Evolutionary conservation across 2,888 invertebrate genomes (phyloP).

Genomic region (Scaptomyza cyrtandrae): DNA sequence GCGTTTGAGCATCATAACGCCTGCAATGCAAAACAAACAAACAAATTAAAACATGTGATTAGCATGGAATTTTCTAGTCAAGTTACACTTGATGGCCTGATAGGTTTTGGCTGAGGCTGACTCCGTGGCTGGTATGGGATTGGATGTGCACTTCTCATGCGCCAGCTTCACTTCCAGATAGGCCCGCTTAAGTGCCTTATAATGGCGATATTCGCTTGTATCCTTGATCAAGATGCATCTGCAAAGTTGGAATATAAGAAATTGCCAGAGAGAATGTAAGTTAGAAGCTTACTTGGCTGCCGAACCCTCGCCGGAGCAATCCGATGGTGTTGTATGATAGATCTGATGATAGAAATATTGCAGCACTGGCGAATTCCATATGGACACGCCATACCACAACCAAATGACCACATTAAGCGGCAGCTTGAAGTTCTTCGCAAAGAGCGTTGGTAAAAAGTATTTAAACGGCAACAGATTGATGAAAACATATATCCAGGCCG

Average conservation of each 20-base stretch:
- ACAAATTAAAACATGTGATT: background rate
- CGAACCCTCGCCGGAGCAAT: slow-evolving; percentile 84
- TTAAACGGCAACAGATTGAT: slow-evolving; percentile 84
- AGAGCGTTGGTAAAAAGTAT: slow-evolving; percentile 84
- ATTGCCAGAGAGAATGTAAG: background rate
- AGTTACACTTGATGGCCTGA: slow-evolving; percentile 84
- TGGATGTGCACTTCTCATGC: slow-evolving; percentile 76
- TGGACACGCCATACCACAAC: slow-evolving; percentile 84
- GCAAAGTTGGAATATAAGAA: background rate
- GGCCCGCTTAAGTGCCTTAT: slow-evolving; percentile 82
- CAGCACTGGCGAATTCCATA: slow-evolving; percentile 84
- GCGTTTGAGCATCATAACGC: slow-evolving; percentile 84
- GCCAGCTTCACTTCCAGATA: slow-evolving; percentile 83
- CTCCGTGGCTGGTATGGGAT: slow-evolving; percentile 67
- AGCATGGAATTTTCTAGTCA: background rate
- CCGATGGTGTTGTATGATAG: slow-evolving; percentile 82
- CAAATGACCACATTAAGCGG: slow-evolving; percentile 82
- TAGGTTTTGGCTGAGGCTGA: slow-evolving; percentile 83
- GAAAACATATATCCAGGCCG: slow-evolving; percentile 83
- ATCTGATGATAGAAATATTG: slow-evolving; percentile 85
- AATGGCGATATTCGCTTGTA: slow-evolving; percentile 83
- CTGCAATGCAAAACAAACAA: slow-evolving; percentile 55
- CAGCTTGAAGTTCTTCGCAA: slow-evolving; percentile 84
- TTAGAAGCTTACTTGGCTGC: slow-evolving; percentile 80
- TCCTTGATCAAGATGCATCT: slow-evolving; percentile 84